Evolutionary conservation across 2,888 invertebrate genomes (phyloP).

Genomic region (Sipha maydis): DNA sequence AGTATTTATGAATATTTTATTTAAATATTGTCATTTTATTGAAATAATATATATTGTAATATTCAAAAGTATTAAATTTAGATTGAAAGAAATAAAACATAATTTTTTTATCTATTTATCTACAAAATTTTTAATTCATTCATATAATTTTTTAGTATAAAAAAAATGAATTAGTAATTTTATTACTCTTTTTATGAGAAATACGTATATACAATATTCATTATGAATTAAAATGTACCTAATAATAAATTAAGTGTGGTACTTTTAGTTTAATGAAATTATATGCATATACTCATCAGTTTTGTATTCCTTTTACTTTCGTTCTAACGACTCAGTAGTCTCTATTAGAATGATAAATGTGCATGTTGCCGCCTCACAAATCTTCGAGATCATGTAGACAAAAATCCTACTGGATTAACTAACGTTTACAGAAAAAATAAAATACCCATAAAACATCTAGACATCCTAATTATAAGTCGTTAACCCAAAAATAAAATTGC

Average conservation of each 20-base stretch:
- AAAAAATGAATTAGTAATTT: no score
- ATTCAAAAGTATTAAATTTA: no score
- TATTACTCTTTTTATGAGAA: no score
- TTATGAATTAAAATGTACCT: not conserved
- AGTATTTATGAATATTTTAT: no score
- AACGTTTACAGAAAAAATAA: slow-evolving; percentile 48
- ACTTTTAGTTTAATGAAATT: not conserved
- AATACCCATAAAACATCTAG: slow-evolving; percentile 53
- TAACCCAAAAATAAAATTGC: slow-evolving; percentile 53
- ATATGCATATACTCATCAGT: not conserved
- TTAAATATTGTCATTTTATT: no score
- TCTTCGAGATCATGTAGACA: slow-evolving; percentile 39
- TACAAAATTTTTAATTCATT: not conserved
- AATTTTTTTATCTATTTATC: not conserved
- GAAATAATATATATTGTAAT: no score
- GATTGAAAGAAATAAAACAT: no score
- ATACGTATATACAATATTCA: not conserved
- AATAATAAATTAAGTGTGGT: not conserved
- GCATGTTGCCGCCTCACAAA: slow-evolving; percentile 36
- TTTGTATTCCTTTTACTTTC: slow-evolving; percentile 26
- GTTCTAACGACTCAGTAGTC: slow-evolving; percentile 19
- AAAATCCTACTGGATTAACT: slow-evolving; percentile 36
- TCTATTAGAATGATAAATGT: slow-evolving; percentile 54
- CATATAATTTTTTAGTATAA: no score
- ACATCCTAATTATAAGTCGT: slow-evolving; percentile 49